phyloP scores from a whole-genome alignment of 1,140 invertebrate genomes.

The Diachasmimorpha longicaudata region DNA sequence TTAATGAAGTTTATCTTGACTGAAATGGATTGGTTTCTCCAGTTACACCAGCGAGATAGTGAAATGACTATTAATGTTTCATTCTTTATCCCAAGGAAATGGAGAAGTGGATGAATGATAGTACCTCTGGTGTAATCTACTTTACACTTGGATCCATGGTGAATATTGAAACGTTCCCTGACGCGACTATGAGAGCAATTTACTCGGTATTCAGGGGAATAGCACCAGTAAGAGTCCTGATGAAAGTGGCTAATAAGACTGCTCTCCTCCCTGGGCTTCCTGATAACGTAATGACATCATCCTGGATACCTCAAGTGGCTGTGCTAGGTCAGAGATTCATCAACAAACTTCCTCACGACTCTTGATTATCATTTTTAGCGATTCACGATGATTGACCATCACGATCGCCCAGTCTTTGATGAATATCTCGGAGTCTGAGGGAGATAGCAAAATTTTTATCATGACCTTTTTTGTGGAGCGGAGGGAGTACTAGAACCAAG shows the following conservation, averaged over 20 bases:
- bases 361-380: neutral
- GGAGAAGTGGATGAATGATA: constrained; percentile 71
- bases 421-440: too few species aligned
- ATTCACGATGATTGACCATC: neutral
- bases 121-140: constrained; percentile 72
- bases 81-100: constrained; percentile 63
- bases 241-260: constrained; percentile 41
- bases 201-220: constrained; percentile 66
- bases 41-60: neutral
- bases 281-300: constrained; percentile 29
- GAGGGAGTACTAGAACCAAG: too few species aligned
- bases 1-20: too few species aligned
- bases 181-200: constrained; percentile 66
- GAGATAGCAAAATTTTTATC: too few species aligned
- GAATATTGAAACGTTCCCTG: constrained; percentile 67
- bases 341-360: neutral
- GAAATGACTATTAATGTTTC: neutral
- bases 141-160: constrained; percentile 77
- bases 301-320: constrained; percentile 42
- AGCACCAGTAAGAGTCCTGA: constrained; percentile 40
- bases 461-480: too few species aligned
- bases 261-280: constrained; percentile 32
- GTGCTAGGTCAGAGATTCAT: constrained; percentile 16
- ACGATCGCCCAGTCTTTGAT: too few species aligned
- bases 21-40: too few species aligned